These are phyloP conservation scores for Peromyscus melanophrys DNA, from an alignment of 2,797 vertebrate species.

Conservation along the genomic window DNA sequence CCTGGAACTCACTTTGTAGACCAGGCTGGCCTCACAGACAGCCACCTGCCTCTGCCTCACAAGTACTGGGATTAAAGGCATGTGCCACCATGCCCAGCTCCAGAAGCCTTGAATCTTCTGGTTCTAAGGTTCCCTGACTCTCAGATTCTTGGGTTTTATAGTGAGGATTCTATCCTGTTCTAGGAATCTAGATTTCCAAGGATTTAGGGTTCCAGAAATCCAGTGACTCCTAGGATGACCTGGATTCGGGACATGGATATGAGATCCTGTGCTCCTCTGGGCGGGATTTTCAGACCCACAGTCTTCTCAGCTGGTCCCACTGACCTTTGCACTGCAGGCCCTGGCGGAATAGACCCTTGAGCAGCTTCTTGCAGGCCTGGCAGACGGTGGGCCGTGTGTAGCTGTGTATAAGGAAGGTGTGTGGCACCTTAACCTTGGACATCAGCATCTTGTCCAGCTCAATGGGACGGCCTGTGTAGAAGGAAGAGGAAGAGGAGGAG, in stretches of 20 bases:
- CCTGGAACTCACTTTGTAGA: background rate
- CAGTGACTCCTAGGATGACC: background rate
- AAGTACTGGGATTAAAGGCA: background rate
- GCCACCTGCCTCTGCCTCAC: background rate
- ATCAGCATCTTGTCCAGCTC: conserved; percentile 96
- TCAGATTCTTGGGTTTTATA: background rate
- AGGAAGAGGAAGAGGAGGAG: conserved; percentile 80
- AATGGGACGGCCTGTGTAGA: conserved; percentile 94
- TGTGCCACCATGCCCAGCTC: background rate
- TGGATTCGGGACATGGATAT: background rate
- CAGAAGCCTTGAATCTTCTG: background rate
- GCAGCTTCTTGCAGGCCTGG: conserved; percentile 96
- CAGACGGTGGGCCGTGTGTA: conserved; percentile 96
- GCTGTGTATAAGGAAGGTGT: conserved; percentile 96
- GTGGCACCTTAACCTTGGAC: conserved; percentile 96
- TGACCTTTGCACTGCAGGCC: conserved; percentile 97
- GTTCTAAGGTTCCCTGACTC: conserved; percentile 1
- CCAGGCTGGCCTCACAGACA: background rate
- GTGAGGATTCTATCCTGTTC: background rate
- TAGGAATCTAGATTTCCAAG: background rate
- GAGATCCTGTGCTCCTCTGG: background rate
- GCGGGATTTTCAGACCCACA: background rate
- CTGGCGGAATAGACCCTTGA: conserved; percentile 95
- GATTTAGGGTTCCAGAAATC: conserved; percentile 13
- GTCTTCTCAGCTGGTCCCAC: background rate